Percentiles rank a stretch among this genome's conserved stretches.
These are phyloP conservation scores for Ctenopoma kingsleyae DNA, from an alignment of 2,797 vertebrate species.

Conservation along the genomic window DNA sequence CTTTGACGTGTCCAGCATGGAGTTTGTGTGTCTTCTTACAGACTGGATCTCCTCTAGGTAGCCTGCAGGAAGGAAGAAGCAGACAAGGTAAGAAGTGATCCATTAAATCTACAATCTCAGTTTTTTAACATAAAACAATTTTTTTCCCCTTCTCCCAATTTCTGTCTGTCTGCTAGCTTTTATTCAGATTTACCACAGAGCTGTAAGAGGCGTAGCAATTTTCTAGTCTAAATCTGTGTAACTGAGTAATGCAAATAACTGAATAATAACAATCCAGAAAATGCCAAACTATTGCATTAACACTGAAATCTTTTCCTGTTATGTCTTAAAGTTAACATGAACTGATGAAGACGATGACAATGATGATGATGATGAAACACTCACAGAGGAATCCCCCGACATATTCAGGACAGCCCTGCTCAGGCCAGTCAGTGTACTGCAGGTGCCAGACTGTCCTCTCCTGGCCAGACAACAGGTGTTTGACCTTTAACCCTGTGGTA, in stretches of 20 bases:
- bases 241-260: neutral
- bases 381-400: conserved; percentile 96
- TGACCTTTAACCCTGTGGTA: conserved; percentile 97
- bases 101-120: neutral
- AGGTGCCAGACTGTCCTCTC: conserved; percentile 98
- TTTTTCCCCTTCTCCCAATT: too few relatives aligned
- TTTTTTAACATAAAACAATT: too few relatives aligned
- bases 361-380: conserved; percentile 44
- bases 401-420: conserved; percentile 95
- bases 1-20: conserved; percentile 92
- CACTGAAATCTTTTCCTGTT: neutral
- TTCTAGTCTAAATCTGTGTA: neutral
- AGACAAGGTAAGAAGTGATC: neutral
- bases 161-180: neutral
- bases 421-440: conserved; percentile 98
- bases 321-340: neutral
- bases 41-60: conserved; percentile 98
- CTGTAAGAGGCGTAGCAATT: too few relatives aligned
- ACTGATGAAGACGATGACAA: neutral
- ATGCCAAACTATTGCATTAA: neutral
- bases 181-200: neutral
- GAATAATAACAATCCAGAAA: neutral
- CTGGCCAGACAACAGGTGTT: conserved; percentile 94
- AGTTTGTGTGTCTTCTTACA: conserved; percentile 96
- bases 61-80: conserved; percentile 74